A percentile compares a stretch with the other conserved stretches of the same genome.
Conservation (phyloP, 2,888 invertebrate genomes). For the Parnassius smintheus region DNA sequence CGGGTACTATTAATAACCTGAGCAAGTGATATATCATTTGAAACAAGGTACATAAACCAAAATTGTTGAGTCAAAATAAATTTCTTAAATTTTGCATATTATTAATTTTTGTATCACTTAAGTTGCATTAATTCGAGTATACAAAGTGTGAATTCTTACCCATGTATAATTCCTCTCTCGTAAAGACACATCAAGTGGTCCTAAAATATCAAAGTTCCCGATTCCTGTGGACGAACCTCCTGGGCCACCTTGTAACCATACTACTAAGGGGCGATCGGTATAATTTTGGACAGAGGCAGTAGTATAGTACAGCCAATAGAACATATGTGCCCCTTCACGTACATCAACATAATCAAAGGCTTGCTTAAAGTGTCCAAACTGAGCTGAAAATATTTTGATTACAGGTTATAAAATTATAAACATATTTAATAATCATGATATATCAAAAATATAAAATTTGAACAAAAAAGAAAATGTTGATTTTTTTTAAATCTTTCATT, state of each 20-base stretch:
- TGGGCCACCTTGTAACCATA: slow-evolving; percentile 95
- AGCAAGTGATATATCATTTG: too few relatives aligned
- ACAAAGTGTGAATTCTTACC: slow-evolving; percentile 68
- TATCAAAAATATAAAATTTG: too few relatives aligned
- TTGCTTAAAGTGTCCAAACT: slow-evolving; percentile 83
- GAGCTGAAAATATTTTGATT: slow-evolving; percentile 41
- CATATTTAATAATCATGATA: too few relatives aligned
- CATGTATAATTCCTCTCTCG: slow-evolving; percentile 87
- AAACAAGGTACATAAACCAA: too few relatives aligned
- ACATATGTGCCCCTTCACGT: slow-evolving; percentile 88
- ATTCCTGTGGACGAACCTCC: slow-evolving; percentile 89
- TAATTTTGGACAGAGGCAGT: slow-evolving; percentile 81
- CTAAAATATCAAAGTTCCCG: slow-evolving; percentile 93
- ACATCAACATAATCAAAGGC: slow-evolving; percentile 89
- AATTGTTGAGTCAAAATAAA: too few relatives aligned
- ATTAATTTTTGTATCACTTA: too few relatives aligned
- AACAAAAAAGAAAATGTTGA: too few relatives aligned
- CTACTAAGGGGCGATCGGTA: slow-evolving; percentile 87
- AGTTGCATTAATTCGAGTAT: too few relatives aligned
- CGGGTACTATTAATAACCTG: too few relatives aligned
- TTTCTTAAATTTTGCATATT: too few relatives aligned
- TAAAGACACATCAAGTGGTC: slow-evolving; percentile 84
- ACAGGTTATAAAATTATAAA: too few relatives aligned
- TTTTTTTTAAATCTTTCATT: too few relatives aligned
- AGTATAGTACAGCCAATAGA: slow-evolving; percentile 93